Evolutionary conservation across 1,140 invertebrate species (phyloP), one percentile per base, ranked within the genome.

Genomic region (Panagrolaimus sp.): DNA sequence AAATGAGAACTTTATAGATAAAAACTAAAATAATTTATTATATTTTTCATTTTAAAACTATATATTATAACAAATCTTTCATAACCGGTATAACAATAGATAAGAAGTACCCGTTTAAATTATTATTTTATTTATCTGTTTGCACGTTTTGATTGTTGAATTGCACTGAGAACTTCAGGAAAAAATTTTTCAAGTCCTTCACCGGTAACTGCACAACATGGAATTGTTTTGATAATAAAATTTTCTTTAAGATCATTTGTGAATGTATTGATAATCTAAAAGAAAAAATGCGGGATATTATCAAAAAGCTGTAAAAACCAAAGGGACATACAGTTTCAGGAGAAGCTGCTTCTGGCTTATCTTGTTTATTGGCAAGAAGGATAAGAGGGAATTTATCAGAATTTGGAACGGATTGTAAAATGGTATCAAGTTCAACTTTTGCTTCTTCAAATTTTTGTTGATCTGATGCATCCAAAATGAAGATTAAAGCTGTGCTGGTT

Each of bases 121-220:
- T 7, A 38, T 38, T 38, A 4, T 4, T 38, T 4, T 7, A 38
- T 38, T 38, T 38, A 38, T 38, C 7, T 38, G 7, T 38, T 38
- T 38, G 31, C 31, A 38, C 31, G 31, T 7, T 38, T 38, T 38
- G 31, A 38, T 38, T 38, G 31, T 7, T 57, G 51, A 57, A 57
- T 23, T 57, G 51, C 51, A 27, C 27, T 25, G 20, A 63, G 62
- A 23, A 63, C n/a, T 27, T 63, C 38, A 20, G n/a, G n/a, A 20
- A 97, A 86, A 4, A 92, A 92, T 83, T 96, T 93, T 83, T 93
- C 90, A 0, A 98, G 87, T 38, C 93, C 94, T 79, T 98, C 93
- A 3, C 94, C 93, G 9, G 92, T 98, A 70, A 96, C 92, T 63
- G 93, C 93, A 84, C 93, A 97, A 0, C 92, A 91, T 3, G 92